Evolutionary conservation across 2,888 invertebrate genomes (phyloP).

Genomic region (Lycia hirtaria): DNA sequence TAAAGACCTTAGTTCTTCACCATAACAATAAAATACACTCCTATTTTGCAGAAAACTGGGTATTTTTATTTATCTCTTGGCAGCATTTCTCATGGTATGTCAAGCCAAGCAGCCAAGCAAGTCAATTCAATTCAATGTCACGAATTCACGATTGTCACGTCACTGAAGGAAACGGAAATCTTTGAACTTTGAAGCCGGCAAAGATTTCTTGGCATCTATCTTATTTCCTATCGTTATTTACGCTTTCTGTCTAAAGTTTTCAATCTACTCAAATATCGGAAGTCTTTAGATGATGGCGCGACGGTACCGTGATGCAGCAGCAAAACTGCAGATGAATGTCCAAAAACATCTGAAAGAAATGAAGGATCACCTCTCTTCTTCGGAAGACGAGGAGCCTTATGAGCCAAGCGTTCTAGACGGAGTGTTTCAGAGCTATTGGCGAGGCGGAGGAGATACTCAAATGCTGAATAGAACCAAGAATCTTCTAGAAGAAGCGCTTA

Average conservation of each 20-base stretch:
- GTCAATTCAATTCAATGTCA: too few relatives aligned
- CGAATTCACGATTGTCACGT: too few relatives aligned
- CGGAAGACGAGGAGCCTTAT: constrained; percentile 78
- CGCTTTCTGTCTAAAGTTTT: not conserved
- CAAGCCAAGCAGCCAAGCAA: too few relatives aligned
- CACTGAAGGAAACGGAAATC: too few relatives aligned
- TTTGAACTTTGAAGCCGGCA: not conserved
- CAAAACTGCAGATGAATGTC: constrained; percentile 76
- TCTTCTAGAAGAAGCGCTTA: constrained; percentile 91
- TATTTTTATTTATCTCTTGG: too few relatives aligned
- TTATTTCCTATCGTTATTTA: not conserved
- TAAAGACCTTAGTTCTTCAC: too few relatives aligned
- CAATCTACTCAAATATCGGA: not conserved
- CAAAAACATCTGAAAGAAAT: constrained; percentile 76
- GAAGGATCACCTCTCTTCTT: constrained; percentile 72
- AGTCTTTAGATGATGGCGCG: constrained; percentile 61
- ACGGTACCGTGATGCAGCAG: constrained; percentile 75
- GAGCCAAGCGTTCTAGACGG: constrained; percentile 71
- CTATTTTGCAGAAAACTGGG: too few relatives aligned
- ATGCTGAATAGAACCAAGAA: constrained; percentile 86
- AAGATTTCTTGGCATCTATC: not conserved
- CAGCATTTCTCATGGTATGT: too few relatives aligned
- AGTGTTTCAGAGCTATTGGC: constrained; percentile 72
- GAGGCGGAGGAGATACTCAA: constrained; percentile 71
- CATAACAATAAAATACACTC: too few relatives aligned